These are phyloP conservation scores for Enhydra lutris DNA, from an alignment of 2,113 vertebrate species.

Conservation along the genomic window DNA sequence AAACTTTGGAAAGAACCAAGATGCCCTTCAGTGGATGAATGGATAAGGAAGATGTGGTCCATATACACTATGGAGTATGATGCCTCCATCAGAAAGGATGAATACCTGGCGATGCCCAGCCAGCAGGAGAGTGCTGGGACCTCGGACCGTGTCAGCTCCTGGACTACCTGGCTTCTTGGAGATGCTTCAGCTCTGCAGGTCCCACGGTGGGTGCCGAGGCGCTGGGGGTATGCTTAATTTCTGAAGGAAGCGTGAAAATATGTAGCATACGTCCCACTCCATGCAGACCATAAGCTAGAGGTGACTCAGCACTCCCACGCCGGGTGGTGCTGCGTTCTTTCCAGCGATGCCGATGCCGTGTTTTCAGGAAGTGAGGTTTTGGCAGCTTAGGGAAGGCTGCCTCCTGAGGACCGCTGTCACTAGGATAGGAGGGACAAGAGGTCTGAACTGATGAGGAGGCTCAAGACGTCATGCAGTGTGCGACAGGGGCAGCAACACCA, in stretches of 20 bases:
- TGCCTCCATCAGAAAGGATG: too few species aligned
- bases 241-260: background rate
- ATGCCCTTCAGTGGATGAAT: too few species aligned
- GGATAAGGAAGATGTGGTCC: too few species aligned
- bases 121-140: accelerated
- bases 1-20: too few species aligned
- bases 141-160: accelerated
- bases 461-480: accelerated
- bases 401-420: accelerated
- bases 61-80: too few species aligned
- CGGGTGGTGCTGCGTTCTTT: accelerated
- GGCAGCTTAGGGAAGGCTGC: background rate
- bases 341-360: accelerated
- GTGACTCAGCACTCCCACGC: accelerated
- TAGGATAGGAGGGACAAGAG: accelerated
- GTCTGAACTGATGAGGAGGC: accelerated
- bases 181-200: accelerated
- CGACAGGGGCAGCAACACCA: accelerated
- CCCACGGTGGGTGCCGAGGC: accelerated
- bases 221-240: accelerated
- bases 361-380: background rate
- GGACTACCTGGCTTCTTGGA: background rate
- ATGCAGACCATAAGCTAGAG: accelerated
- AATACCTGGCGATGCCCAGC: background rate
- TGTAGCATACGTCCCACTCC: accelerated